Evolutionary conservation across 1,140 invertebrate genomes (phyloP).

Genomic region (Antheraea pernyi): DNA sequence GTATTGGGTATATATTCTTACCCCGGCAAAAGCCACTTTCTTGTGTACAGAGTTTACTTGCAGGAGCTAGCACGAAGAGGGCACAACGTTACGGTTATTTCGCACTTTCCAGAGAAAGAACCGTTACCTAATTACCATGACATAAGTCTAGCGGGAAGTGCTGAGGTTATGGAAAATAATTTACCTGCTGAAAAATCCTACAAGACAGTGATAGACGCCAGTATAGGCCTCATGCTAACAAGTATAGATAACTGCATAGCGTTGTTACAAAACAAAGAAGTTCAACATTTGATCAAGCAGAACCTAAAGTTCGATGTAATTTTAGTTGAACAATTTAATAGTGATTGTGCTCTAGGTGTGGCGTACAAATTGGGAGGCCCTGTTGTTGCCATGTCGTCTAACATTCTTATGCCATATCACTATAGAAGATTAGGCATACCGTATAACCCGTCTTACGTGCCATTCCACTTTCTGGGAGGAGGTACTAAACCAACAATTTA

Average conservation of each 20-base stretch:
- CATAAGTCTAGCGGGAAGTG: slow-evolving; percentile 69
- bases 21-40: slow-evolving; percentile 86
- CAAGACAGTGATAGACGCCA: slow-evolving; percentile 32
- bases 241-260: slow-evolving; percentile 64
- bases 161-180: slow-evolving; percentile 46
- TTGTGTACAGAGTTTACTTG: slow-evolving; percentile 84
- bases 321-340: slow-evolving; percentile 84
- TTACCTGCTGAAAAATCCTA: slow-evolving; percentile 46
- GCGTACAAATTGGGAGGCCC: slow-evolving; percentile 82
- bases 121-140: slow-evolving; percentile 81
- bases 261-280: slow-evolving; percentile 57
- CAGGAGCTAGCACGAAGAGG: slow-evolving; percentile 82
- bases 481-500: slow-evolving; percentile 80
- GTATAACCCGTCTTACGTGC: slow-evolving; percentile 80
- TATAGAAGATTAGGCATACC: slow-evolving; percentile 79
- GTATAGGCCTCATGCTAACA: slow-evolving; percentile 32
- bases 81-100: slow-evolving; percentile 86
- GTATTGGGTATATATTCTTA: slow-evolving; percentile 85
- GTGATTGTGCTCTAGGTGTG: slow-evolving; percentile 83
- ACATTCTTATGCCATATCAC: slow-evolving; percentile 81
- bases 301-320: slow-evolving; percentile 83
- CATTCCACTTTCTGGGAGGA: slow-evolving; percentile 78
- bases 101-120: slow-evolving; percentile 80
- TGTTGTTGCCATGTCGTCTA: slow-evolving; percentile 80
- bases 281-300: slow-evolving; percentile 67